Conservation (phyloP, 2,797 vertebrate genomes). For the Poecilia wingei region DNA sequence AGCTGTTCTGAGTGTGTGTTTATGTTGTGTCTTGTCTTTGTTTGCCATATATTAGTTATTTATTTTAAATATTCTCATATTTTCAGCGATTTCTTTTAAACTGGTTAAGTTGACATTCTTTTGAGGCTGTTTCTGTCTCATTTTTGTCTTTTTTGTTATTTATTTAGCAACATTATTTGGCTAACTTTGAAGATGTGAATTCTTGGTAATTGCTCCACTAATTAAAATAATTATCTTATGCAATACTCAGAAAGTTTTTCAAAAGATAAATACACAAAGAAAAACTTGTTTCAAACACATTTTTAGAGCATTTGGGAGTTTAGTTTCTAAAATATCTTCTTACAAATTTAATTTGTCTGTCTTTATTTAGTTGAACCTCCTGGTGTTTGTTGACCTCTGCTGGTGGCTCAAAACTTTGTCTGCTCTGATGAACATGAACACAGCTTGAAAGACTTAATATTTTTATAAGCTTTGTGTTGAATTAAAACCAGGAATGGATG, state of each 20-base stretch:
- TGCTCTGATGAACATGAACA: not conserved
- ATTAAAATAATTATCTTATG: not conserved
- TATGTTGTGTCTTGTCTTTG: not conserved
- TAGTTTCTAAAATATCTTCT: not conserved
- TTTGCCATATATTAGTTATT: not conserved
- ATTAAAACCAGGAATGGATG: not conserved
- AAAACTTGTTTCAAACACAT: not conserved
- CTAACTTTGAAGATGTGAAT: not conserved
- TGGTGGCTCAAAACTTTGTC: not conserved
- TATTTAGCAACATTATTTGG: not conserved
- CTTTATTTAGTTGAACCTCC: not conserved
- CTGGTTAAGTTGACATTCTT: not conserved
- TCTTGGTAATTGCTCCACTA: not conserved
- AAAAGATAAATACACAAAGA: not conserved
- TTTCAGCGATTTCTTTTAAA: not conserved
- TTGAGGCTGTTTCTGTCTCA: not conserved
- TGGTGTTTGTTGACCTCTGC: constrained; percentile 16
- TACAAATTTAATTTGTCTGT: not conserved
- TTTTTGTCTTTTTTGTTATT: not conserved
- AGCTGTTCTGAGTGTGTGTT: not conserved
- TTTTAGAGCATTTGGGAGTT: not conserved
- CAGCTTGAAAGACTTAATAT: not conserved
- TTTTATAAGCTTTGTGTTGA: not conserved
- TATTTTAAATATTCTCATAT: not conserved
- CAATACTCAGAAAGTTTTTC: not conserved